Evolutionary conservation across 2,113 vertebrate genomes (phyloP).

Genomic region (Perca schrenkii): DNA sequence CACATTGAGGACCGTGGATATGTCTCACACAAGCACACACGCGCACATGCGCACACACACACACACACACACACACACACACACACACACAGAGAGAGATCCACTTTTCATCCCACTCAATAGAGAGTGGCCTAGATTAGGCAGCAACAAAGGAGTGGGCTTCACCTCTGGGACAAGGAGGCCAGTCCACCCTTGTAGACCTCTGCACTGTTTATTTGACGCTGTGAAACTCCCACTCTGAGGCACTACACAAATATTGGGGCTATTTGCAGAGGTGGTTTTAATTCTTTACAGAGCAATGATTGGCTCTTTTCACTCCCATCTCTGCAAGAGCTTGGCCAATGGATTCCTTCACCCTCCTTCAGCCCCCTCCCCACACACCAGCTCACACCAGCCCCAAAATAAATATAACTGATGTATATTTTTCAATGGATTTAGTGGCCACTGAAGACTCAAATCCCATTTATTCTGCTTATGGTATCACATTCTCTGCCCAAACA

Average conservation of each 20-base stretch:
- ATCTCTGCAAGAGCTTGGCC: conserved; percentile 62
- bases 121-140: conserved; percentile 80
- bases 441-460: conserved; percentile 76
- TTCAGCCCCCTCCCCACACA: conserved; percentile 16
- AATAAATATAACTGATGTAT: conserved; percentile 77
- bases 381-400: conserved; percentile 60
- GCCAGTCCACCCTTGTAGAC: conserved; percentile 75
- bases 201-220: conserved; percentile 86
- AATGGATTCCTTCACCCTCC: conserved; percentile 61
- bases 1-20: conserved; percentile 42
- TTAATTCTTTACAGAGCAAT: conserved; percentile 82
- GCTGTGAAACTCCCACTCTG: conserved; percentile 84
- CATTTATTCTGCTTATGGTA: conserved; percentile 73
- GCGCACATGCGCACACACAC: conserved; percentile 12
- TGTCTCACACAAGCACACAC: conserved; percentile 14
- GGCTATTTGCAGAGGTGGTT: conserved; percentile 85
- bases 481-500: conserved; percentile 71
- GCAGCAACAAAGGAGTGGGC: conserved; percentile 82
- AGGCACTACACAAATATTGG: conserved; percentile 80
- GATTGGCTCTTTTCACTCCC: conserved; percentile 73
- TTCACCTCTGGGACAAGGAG: conserved; percentile 73
- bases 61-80: conserved; percentile 21
- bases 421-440: conserved; percentile 75
- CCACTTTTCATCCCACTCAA: conserved; percentile 78
- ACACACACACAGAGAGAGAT: conserved; percentile 55